phyloP scores from a whole-genome alignment of 2,113 vertebrate genomes.

The Promerops cafer region DNA sequence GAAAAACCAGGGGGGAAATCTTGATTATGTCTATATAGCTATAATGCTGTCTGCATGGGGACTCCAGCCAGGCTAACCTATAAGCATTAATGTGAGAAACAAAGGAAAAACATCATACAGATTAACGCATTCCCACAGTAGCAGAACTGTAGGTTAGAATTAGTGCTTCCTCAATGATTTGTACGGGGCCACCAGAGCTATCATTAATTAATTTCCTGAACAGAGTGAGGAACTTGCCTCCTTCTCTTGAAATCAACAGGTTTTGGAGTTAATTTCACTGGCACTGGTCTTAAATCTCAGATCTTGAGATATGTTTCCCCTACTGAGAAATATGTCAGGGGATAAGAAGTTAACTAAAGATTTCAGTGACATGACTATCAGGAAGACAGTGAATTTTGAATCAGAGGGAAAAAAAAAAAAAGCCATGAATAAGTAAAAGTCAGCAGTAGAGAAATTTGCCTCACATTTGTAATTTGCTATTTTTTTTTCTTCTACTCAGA shows the following conservation, averaged over 20 bases:
- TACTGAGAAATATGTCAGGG: neutral
- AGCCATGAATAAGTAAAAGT: neutral
- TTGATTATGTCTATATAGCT: neutral
- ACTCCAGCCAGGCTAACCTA: neutral
- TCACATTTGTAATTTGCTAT: neutral
- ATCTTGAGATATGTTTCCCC: neutral
- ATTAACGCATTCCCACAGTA: neutral
- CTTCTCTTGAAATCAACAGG: neutral
- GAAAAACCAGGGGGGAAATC: neutral
- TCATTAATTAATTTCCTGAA: neutral
- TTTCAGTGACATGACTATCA: neutral
- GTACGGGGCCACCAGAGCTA: neutral
- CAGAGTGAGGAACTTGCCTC: accelerated
- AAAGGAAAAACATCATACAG: neutral
- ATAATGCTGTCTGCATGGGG: neutral
- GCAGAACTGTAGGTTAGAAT: neutral
- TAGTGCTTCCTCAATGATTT: accelerated
- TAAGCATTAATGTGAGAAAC: neutral
- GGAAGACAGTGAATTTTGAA: neutral
- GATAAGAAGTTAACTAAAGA: neutral
- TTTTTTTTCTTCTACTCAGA: neutral
- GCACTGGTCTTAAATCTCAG: neutral
- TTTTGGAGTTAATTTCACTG: neutral
- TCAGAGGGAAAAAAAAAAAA: neutral
- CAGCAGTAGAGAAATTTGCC: neutral